phyloP scores from a whole-genome alignment of 2,888 invertebrate species.

The Trypoxylon attenuatum region DNA sequence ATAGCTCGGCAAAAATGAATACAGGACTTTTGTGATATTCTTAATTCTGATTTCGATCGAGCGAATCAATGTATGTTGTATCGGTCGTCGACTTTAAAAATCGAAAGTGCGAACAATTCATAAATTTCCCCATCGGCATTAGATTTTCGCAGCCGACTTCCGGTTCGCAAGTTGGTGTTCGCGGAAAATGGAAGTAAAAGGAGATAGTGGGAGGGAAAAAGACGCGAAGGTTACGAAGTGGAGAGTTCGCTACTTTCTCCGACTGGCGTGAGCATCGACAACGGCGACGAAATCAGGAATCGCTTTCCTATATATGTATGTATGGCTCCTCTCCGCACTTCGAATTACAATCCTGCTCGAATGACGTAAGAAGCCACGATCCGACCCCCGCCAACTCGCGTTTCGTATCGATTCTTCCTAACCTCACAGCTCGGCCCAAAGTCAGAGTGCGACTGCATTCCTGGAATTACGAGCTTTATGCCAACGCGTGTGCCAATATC shows the following conservation, averaged over 20 bases:
- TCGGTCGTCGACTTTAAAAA: too few species aligned
- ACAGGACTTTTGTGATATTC: too few species aligned
- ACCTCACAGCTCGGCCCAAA: neutral
- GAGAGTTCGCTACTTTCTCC: constrained; percentile 43
- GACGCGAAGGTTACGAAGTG: constrained; percentile 40
- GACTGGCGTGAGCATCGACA: constrained; percentile 5
- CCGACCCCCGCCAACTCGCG: neutral
- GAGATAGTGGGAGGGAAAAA: constrained; percentile 25
- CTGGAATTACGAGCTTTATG: neutral
- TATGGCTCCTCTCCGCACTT: constrained; percentile 9
- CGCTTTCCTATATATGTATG: constrained; percentile 9
- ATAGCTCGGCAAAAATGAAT: too few species aligned
- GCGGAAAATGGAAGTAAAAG: constrained; percentile 33
- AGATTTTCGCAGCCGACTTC: too few species aligned
- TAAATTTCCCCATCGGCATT: too few species aligned
- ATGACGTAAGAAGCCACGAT: constrained; percentile 12
- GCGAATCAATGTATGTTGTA: too few species aligned
- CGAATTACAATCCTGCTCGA: constrained; percentile 10
- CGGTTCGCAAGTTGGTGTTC: neutral
- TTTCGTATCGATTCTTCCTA: constrained; percentile 9
- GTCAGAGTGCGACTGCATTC: neutral
- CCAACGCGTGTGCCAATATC: neutral
- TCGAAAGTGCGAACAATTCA: neutral
- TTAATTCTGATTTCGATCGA: too few species aligned
- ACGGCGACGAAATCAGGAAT: constrained; percentile 44